Percentiles rank a stretch among this genome's conserved stretches.
These are phyloP conservation scores for Drosophila subpulchrella DNA, from an alignment of 1,140 invertebrate species.

Conservation along the genomic window DNA sequence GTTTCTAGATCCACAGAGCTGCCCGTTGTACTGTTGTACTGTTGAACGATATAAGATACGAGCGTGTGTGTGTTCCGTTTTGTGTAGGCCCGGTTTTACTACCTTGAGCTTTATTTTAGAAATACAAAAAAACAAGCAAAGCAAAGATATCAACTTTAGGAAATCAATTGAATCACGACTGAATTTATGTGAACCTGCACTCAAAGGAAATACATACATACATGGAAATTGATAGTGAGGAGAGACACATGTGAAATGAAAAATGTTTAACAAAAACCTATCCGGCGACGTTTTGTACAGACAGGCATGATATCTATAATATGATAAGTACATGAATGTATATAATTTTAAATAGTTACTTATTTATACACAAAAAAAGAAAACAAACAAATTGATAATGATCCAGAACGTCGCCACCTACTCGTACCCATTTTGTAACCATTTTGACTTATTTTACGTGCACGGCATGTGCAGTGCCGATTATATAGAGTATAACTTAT, in stretches of 20 bases:
- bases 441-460: conserved; percentile 74
- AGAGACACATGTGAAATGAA: conserved; percentile 7
- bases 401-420: conserved; percentile 74
- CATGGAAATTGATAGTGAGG: conserved; percentile 12
- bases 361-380: conserved; percentile 61
- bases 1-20: conserved; percentile 7
- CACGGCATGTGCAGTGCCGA: conserved; percentile 30
- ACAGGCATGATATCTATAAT: conserved; percentile 59
- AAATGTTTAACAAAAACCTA: conserved; percentile 31
- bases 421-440: conserved; percentile 75
- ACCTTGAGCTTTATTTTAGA: conserved; percentile 75
- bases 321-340: conserved; percentile 57
- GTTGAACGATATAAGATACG: conserved; percentile 4
- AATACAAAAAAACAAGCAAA: conserved; percentile 22
- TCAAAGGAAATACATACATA: conserved; percentile 44
- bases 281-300: conserved; percentile 62
- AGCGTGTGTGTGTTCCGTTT: conserved; percentile 7
- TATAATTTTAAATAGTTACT: conserved; percentile 77
- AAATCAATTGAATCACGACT: conserved; percentile 74
- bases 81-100: conserved; percentile 56
- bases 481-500: conserved; percentile 60
- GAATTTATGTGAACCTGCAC: conserved; percentile 79
- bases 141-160: conserved; percentile 36
- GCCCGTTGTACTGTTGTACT: conserved; percentile 27
- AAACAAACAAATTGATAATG: conserved; percentile 39